phyloP scores from a whole-genome alignment of 2,113 vertebrate genomes.

The Marmota flaviventris region DNA sequence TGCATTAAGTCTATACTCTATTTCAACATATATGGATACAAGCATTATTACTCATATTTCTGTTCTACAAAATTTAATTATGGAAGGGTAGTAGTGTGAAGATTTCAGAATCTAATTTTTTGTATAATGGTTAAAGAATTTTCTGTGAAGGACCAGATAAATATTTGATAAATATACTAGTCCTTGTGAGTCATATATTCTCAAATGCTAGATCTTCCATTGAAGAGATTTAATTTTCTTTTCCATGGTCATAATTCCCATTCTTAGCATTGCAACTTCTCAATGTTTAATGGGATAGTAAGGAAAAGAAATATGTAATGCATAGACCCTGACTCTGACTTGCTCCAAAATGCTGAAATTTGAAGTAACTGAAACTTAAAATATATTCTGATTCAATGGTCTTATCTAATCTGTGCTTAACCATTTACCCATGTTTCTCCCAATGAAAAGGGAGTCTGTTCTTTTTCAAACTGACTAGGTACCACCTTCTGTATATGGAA shows the following conservation, averaged over 20 bases:
- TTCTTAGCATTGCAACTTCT: not conserved
- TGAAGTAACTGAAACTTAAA: not conserved
- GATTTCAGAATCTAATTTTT: not conserved
- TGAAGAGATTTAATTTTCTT: not conserved
- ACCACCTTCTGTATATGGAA: not conserved
- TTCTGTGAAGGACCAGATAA: not conserved
- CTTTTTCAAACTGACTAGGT: not conserved
- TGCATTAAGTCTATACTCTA: not conserved
- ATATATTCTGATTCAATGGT: not conserved
- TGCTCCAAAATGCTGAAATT: not conserved
- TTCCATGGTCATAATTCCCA: not conserved
- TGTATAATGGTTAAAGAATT: not conserved
- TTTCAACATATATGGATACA: not conserved
- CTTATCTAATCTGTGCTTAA: not conserved
- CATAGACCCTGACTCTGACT: not conserved
- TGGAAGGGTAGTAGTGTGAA: not conserved
- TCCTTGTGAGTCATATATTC: not conserved
- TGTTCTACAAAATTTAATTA: not conserved
- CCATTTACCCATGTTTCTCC: not conserved
- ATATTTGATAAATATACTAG: not conserved
- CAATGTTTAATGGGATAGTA: not conserved
- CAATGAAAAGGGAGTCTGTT: not conserved
- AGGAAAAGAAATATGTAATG: not conserved
- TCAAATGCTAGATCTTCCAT: not conserved
- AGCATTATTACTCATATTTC: constrained; percentile 6